Conservation (phyloP, 2,113 vertebrate genomes). For the Hippocampus abdominalis region DNA sequence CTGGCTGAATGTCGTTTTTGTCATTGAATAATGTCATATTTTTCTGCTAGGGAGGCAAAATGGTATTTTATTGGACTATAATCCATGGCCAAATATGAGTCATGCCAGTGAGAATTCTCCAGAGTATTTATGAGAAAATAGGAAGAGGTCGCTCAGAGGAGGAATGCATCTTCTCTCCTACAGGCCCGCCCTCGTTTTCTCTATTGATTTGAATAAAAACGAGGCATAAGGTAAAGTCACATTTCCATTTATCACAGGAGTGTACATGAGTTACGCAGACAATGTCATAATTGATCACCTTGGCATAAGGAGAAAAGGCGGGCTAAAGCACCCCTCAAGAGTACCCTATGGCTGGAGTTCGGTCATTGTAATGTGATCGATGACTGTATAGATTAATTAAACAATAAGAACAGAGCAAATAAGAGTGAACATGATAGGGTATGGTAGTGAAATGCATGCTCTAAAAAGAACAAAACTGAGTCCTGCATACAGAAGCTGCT, state of each 20-base stretch:
- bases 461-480: conserved; percentile 32
- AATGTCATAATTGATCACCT: conserved; percentile 43
- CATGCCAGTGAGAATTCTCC: no score
- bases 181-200: conserved; percentile 5
- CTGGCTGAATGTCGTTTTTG: no score
- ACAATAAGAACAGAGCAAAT: conserved; percentile 47
- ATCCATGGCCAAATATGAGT: not conserved
- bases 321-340: conserved; percentile 33
- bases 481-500: conserved; percentile 12
- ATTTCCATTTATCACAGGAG: conserved; percentile 48
- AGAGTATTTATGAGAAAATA: not conserved
- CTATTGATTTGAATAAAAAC: conserved; percentile 56
- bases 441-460: conserved; percentile 23
- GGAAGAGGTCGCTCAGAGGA: not conserved
- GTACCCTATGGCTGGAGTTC: conserved; percentile 3
- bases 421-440: conserved; percentile 19
- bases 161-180: not conserved
- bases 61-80: not conserved
- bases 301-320: conserved; percentile 32
- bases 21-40: no score
- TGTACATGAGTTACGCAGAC: conserved; percentile 30
- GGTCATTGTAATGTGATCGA: conserved; percentile 29
- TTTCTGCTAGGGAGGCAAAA: not conserved
- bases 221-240: conserved; percentile 37
- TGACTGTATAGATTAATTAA: conserved; percentile 48